Evolutionary conservation across 2,113 vertebrate genomes (phyloP), one percentile per base, ranked within the genome.

Genomic region (Myanophis thanlyinensis): DNA sequence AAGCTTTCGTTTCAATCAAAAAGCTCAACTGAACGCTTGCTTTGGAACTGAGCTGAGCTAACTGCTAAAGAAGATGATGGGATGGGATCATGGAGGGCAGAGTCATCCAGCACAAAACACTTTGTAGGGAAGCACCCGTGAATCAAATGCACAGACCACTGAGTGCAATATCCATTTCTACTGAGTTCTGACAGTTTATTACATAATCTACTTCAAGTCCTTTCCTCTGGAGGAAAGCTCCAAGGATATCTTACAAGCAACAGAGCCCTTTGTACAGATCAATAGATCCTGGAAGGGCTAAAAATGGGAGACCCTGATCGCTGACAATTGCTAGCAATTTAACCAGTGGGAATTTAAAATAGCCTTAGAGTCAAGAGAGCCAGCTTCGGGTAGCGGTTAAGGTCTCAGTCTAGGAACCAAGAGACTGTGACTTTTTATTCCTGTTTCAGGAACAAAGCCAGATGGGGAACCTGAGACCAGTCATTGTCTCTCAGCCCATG

Each of bases 271-370:
- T 20, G 12, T 52, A 88, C 25, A 15, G 51, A 53, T 53, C 35
- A 54, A 47, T 27, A 59, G 25, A 89, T 46, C 4, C 44, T 89
- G 40, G 20, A 30, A 47, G 47, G 9, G 30, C 25, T 30, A 20
- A 25, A 13, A 2, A 47, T 0, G 3, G 11, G 20, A 88, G 23
- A 4, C 2, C 40, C n/a, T 13, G 0, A 59, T 18, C 0, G 2
- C 30, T 44, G 52, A 88, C 87, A 56, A 5, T 47, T 3, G 47
- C 56, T 40, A 80, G 35, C 35, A 40, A 80, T 80, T 40, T 80
- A 80, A 67, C 4, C 20, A 44, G 30, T 5, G 3, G 27, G 44
- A 10, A 22, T 59, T 56, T 85, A 23, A 49, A 67, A 73, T 15
- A 27, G 23, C 9, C 0, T 27, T 3, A 67, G 12, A 4, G 59